These are phyloP conservation scores for Alligator sinensis DNA, from an alignment of 2,113 vertebrate species.

Conservation along the genomic window DNA sequence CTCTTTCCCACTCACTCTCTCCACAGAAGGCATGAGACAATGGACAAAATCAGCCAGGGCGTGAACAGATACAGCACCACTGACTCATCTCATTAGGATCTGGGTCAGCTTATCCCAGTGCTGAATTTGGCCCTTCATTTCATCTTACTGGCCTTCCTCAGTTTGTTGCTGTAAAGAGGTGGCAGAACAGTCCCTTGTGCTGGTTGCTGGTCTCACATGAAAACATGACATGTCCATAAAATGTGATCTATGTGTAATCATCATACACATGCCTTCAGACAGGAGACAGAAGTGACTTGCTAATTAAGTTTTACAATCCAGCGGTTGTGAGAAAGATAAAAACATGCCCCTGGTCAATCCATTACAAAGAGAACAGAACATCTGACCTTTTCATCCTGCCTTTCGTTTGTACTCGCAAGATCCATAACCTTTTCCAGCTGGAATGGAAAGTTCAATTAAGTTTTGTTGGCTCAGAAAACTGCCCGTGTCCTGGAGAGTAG, in stretches of 20 bases:
- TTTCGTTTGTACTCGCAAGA: slow-evolving; percentile 66
- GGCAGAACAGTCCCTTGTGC: slow-evolving; percentile 19
- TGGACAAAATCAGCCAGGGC: background rate
- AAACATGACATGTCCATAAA: slow-evolving; percentile 63
- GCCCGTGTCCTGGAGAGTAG: slow-evolving; percentile 82
- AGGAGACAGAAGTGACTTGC: slow-evolving; percentile 39
- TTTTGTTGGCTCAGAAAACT: slow-evolving; percentile 86
- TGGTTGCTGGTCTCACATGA: slow-evolving; percentile 13
- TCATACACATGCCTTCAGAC: slow-evolving; percentile 50
- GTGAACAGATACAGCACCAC: background rate
- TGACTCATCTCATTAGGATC: background rate
- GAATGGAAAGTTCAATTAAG: slow-evolving; percentile 87
- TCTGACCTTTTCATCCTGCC: slow-evolving; percentile 83
- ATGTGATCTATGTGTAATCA: slow-evolving; percentile 60
- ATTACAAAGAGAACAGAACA: slow-evolving; percentile 77
- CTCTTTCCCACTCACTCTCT: background rate
- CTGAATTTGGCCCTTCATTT: slow-evolving; percentile 5
- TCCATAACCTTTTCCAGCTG: slow-evolving; percentile 87
- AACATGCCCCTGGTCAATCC: slow-evolving; percentile 80
- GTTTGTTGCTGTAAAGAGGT: slow-evolving; percentile 32
- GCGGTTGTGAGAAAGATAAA: slow-evolving; percentile 68
- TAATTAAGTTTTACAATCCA: slow-evolving; percentile 81
- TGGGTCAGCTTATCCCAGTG: background rate
- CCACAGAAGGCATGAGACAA: background rate
- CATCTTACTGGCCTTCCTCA: slow-evolving; percentile 32